Evolutionary conservation across 2,888 invertebrate species (phyloP).

Genomic region (Morinoia aosen): DNA sequence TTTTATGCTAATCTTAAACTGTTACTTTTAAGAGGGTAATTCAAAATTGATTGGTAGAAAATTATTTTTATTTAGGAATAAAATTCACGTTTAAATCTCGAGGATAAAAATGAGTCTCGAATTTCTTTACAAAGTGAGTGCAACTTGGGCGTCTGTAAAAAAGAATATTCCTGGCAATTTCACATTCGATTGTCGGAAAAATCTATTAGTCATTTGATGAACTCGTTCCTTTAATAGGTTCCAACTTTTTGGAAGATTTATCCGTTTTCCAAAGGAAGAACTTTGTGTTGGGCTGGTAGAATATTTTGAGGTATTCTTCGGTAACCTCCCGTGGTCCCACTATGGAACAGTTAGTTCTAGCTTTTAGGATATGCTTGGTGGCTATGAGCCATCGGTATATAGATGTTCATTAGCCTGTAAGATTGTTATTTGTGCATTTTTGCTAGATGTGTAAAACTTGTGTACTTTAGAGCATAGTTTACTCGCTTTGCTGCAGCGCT

Average conservation of each 20-base stretch:
- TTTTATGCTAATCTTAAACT: not conserved
- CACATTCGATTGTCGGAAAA: not conserved
- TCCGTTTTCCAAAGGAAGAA: not conserved
- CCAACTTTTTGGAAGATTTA: not conserved
- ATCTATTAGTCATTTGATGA: not conserved
- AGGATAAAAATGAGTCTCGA: too few relatives aligned
- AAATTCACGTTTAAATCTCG: too few relatives aligned
- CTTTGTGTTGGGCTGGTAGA: not conserved
- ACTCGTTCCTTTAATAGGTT: not conserved
- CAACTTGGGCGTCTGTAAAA: not conserved
- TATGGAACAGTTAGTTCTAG: not conserved
- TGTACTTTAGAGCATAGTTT: slow-evolving; percentile 23
- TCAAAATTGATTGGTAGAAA: too few relatives aligned
- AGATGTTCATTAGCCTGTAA: not conserved
- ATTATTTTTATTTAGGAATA: too few relatives aligned
- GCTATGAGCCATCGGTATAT: not conserved
- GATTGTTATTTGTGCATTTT: slow-evolving; percentile 49
- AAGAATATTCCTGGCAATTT: not conserved
- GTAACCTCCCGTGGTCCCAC: not conserved
- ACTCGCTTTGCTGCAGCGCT: slow-evolving; percentile 16
- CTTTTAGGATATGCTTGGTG: not conserved
- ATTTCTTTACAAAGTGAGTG: not conserved
- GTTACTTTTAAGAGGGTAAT: too few relatives aligned
- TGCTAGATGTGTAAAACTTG: slow-evolving; percentile 47
- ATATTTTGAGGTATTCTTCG: not conserved